Base-by-base conservation (phyloP, 2,113 vertebrate genomes). In the Acanthisitta chloris region DNA sequence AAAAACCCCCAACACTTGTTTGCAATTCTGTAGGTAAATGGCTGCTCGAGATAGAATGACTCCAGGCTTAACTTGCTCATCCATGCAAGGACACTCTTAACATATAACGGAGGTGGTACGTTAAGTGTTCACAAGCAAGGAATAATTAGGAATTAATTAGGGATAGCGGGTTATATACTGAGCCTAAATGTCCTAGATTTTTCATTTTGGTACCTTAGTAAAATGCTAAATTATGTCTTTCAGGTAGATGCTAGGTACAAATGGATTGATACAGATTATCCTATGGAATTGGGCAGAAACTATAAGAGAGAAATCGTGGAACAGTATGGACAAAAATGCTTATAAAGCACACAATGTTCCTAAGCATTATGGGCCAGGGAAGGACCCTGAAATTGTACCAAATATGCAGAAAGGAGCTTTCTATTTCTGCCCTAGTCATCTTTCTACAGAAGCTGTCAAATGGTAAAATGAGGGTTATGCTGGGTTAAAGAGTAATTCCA, bases 21-120 rank as follows among this genome's bases (percentile, higher is more conserved):
- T 65, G 28, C 4, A 2, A 9, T 70, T 61, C 29, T 8, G 5
- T 36, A n/a, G 45, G 24, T 52, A 72, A 42, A 57, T 52, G 51
- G 33, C 31, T 94, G 17, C 42, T 81, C 2, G 3, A 52, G 24
- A 17, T 36, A 42, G 21, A 70, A 58, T 25, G 42, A 87, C 78
- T 74, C 14, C 24, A 79, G 18, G 17, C 26, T 84, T 91, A 49
- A 29, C 26, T 86, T 86, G 9, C 28, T 69, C 4, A 5, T 34
- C 15, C 20, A 10, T 58, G 5, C 29, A 66, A 29, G 23, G 14
- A 45, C 2, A 26, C 6, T 49, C 0, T 1, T 1, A 11, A 9
- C 3, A 17, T 23, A 24, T 26, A 42, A 91, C 26, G 9, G 8
- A 65, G 10, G 7, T 36, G 18, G 18, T 59, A 55, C 4, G 4